phyloP scores from a whole-genome alignment of 2,888 invertebrate species.

The Xylota segnis region DNA sequence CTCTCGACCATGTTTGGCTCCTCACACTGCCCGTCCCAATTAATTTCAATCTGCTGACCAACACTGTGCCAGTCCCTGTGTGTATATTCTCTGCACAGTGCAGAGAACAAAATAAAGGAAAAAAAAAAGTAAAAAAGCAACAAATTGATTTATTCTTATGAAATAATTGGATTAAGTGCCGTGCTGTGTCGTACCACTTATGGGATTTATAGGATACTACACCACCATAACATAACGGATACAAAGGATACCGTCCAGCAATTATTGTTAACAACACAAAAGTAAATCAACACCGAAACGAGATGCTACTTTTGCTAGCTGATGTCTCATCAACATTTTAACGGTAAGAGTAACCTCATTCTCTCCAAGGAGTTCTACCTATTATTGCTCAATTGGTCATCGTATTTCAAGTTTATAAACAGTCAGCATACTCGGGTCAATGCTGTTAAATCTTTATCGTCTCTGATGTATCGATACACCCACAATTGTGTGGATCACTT shows the following conservation, averaged over 20 bases:
- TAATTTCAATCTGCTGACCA: constrained; percentile 71
- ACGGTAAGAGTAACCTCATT: constrained; percentile 67
- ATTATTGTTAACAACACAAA: constrained; percentile 59
- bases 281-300: constrained; percentile 50
- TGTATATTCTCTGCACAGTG: constrained; percentile 24
- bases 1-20: constrained; percentile 33
- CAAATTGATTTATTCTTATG: constrained; percentile 76
- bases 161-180: constrained; percentile 75
- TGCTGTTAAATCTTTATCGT: constrained; percentile 65
- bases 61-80: constrained; percentile 27
- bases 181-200: constrained; percentile 61
- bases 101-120: constrained; percentile 34
- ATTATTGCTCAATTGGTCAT: neutral
- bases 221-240: constrained; percentile 54
- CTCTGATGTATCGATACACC: constrained; percentile 23
- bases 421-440: constrained; percentile 21
- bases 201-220: constrained; percentile 72
- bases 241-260: constrained; percentile 74
- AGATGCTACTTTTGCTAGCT: constrained; percentile 50
- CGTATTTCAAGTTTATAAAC: constrained; percentile 51
- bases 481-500: constrained; percentile 51
- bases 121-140: constrained; percentile 67
- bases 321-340: constrained; percentile 58
- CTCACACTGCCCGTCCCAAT: constrained; percentile 56
- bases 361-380: constrained; percentile 25